A percentile compares a stretch with the other conserved stretches of the same genome.
These are phyloP conservation scores for Scolopax mira DNA, from an alignment of 2,113 vertebrate species.

Conservation along the genomic window DNA sequence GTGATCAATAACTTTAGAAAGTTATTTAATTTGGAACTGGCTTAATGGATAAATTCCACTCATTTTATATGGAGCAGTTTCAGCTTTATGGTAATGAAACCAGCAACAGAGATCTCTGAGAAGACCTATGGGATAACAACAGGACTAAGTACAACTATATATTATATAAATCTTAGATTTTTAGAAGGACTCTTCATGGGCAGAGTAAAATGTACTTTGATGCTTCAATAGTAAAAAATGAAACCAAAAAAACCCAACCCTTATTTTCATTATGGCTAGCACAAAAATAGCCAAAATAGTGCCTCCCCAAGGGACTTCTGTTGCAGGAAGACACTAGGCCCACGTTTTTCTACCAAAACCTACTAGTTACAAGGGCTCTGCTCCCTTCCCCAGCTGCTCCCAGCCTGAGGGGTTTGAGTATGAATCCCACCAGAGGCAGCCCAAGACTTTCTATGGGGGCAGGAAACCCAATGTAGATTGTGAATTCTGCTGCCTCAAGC, in stretches of 20 bases:
- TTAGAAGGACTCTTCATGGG: neutral
- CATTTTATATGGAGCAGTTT: neutral
- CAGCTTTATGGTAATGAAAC: neutral
- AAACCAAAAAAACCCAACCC: accelerated
- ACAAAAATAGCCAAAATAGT: neutral
- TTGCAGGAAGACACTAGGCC: neutral
- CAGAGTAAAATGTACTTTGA: neutral
- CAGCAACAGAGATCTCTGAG: neutral
- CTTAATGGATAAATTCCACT: neutral
- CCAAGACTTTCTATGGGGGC: neutral
- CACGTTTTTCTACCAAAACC: neutral
- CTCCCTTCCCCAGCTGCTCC: neutral
- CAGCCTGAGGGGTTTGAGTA: neutral
- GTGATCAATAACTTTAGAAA: neutral
- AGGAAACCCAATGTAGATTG: neutral
- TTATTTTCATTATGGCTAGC: neutral
- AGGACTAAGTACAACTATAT: neutral
- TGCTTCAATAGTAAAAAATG: neutral
- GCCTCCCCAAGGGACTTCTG: accelerated
- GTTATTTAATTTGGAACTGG: neutral
- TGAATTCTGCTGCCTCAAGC: neutral
- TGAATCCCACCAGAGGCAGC: neutral
- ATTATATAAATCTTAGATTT: neutral
- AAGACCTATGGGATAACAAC: neutral
- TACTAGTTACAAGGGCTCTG: neutral